Evolutionary conservation across 2,888 invertebrate species (phyloP), one percentile per base, ranked within the genome.

Genomic region (Elysia crispata): DNA sequence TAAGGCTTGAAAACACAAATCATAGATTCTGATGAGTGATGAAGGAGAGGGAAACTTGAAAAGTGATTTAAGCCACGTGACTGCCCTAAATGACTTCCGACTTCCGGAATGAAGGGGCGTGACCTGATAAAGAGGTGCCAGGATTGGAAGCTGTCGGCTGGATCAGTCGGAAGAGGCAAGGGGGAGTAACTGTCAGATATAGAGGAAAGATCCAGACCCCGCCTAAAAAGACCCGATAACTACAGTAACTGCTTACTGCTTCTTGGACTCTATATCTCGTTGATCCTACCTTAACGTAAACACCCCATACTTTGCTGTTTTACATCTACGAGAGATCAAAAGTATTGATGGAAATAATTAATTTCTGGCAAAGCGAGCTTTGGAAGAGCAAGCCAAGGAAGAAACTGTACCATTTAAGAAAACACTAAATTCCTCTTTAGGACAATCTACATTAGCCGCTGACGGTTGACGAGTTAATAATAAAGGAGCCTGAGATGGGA

Each of bases 41-140:
- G 33, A 23, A 49, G 57, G 23, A 77, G 69, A 60, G 18, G 41
- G 70, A 70, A 49, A 60, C 77, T 41, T 41, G 41, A 41, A 41
- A 41, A 41, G 41, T 41, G 41, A 41, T 41, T 41, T 41, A 41
- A 11, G 41, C 41, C 41, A 41, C 41, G 41, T 41, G 41, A 41
- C 41, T 41, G 41, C 41, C 41, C 41, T 41, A 41, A 41, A 41
- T 11, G 41, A 41, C 41, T 41, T 41, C 41, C 41, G 41, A 41
- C 41, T 41, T 41, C 41, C 41, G 41, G 41, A 41, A 41, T 1
- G 30, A 60, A 20, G 28, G 28, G 23, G 70, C 70, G 49, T 70
- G 69, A 49, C 28, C 49, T 50, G 50, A 20, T 20, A 67, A 67
- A 23, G 20, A 67, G 20, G 8, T 20, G 67, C 20, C 28, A 23